phyloP scores from a whole-genome alignment of 2,113 vertebrate species.

The Carassius gibelio region DNA sequence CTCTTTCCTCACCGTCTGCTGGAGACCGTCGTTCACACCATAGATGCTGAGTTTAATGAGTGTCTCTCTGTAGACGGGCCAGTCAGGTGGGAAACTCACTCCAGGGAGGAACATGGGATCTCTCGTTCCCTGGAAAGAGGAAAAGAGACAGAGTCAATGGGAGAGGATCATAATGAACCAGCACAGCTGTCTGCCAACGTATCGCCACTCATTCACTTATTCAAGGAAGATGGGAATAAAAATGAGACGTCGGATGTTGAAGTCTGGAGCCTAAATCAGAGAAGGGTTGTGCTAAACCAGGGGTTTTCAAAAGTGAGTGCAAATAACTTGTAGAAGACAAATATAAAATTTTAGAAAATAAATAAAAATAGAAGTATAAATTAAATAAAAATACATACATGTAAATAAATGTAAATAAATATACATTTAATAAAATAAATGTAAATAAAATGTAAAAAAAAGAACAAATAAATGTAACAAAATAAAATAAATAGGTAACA shows the following conservation, averaged over 20 bases:
- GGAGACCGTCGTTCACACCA: slow-evolving; percentile 93
- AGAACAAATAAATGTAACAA: too few relatives aligned
- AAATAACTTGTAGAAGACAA: neutral
- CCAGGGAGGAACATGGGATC: slow-evolving; percentile 95
- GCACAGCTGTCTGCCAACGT: too few relatives aligned
- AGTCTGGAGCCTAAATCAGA: neutral
- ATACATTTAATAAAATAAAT: too few relatives aligned
- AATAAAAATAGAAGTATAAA: too few relatives aligned
- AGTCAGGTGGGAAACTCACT: slow-evolving; percentile 90
- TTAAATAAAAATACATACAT: neutral
- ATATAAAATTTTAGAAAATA: neutral
- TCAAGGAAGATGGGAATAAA: too few relatives aligned
- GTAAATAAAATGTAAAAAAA: too few relatives aligned
- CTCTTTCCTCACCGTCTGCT: slow-evolving; percentile 86
- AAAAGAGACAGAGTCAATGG: slow-evolving; percentile 56
- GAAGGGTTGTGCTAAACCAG: neutral
- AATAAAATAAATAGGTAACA: neutral
- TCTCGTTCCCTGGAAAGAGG: slow-evolving; percentile 88
- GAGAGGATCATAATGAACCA: too few relatives aligned
- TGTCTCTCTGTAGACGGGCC: slow-evolving; percentile 88
- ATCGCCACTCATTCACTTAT: too few relatives aligned
- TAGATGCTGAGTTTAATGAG: slow-evolving; percentile 94
- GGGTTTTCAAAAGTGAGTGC: neutral
- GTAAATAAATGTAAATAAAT: too few relatives aligned
- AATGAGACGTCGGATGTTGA: too few relatives aligned